Percentiles rank a stretch among this genome's conserved stretches.
These are phyloP conservation scores for Peromyscus melanophrys DNA, from an alignment of 2,797 vertebrate species.

Conservation along the genomic window DNA sequence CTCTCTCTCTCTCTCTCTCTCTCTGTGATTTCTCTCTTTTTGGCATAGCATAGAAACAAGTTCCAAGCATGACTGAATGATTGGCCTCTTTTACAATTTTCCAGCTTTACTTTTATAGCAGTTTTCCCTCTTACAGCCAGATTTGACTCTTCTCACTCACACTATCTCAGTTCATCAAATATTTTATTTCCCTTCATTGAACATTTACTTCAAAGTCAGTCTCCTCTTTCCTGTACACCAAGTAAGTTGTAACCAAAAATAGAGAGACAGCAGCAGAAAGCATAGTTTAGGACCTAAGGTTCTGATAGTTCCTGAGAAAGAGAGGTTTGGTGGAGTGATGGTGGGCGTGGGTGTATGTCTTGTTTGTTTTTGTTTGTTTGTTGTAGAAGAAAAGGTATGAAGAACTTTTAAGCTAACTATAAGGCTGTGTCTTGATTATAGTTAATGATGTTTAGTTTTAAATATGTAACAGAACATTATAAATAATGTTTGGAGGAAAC, in stretches of 20 bases:
- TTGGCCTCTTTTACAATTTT: slow-evolving; percentile 64
- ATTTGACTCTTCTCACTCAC: slow-evolving; percentile 20
- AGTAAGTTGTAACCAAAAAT: not conserved
- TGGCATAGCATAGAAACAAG: slow-evolving; percentile 45
- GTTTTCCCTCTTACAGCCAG: not conserved
- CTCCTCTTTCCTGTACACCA: slow-evolving; percentile 20
- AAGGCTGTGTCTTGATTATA: not conserved
- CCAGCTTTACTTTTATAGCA: slow-evolving; percentile 67
- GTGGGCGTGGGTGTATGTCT: not conserved
- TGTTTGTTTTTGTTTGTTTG: not conserved
- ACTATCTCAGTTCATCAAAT: slow-evolving; percentile 55
- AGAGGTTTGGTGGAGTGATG: not conserved
- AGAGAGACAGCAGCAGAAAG: not conserved
- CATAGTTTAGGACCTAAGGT: slow-evolving; percentile 26
- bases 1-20: not conserved
- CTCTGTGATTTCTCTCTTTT: not conserved
- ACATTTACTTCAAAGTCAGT: slow-evolving; percentile 50
- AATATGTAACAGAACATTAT: not conserved
- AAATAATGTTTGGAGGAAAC: slow-evolving; percentile 38
- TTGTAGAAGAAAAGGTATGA: not conserved
- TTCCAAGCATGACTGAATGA: not conserved
- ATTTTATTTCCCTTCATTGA: slow-evolving; percentile 65
- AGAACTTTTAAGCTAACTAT: not conserved
- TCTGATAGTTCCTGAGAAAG: slow-evolving; percentile 1
- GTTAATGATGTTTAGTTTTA: slow-evolving; percentile 38